Evolutionary conservation across 2,113 vertebrate species (phyloP).

Genomic region (Oryzias woworae): DNA sequence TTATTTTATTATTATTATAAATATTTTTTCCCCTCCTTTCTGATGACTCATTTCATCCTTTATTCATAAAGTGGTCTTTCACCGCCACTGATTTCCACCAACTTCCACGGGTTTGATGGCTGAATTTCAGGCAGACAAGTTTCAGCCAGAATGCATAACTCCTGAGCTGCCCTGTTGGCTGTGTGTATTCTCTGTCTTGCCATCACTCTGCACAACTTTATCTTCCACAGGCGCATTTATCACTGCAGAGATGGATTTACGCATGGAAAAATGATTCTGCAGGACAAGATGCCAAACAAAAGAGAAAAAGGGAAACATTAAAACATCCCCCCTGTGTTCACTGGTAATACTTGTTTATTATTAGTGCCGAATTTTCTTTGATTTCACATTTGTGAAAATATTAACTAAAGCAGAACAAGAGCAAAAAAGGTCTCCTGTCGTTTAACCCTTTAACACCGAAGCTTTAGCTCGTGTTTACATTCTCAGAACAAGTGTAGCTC

Average conservation of each 20-base stretch:
- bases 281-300: constrained; percentile 18
- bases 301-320: constrained; percentile 26
- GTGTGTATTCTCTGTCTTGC: constrained; percentile 25
- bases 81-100: constrained; percentile 11
- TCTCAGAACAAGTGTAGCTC: no score
- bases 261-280: constrained; percentile 27
- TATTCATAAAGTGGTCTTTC: constrained; percentile 22
- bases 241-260: constrained; percentile 34
- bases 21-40: constrained; percentile 1
- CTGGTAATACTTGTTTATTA: constrained; percentile 15
- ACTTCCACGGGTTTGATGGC: constrained; percentile 23
- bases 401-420: constrained; percentile 45
- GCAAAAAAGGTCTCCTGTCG: constrained; percentile 32
- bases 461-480: no score
- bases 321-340: constrained; percentile 22
- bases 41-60: constrained; percentile 16
- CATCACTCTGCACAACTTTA: constrained; percentile 26
- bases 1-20: not conserved
- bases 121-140: constrained; percentile 25
- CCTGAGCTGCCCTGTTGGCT: constrained; percentile 12
- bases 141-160: constrained; percentile 7
- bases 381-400: constrained; percentile 40
- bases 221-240: constrained; percentile 33
- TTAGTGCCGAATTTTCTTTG: constrained; percentile 14
- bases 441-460: constrained; percentile 1